These are phyloP conservation scores for Eleutherodactylus coqui DNA, from an alignment of 2,797 vertebrate species.

Conservation along the genomic window DNA sequence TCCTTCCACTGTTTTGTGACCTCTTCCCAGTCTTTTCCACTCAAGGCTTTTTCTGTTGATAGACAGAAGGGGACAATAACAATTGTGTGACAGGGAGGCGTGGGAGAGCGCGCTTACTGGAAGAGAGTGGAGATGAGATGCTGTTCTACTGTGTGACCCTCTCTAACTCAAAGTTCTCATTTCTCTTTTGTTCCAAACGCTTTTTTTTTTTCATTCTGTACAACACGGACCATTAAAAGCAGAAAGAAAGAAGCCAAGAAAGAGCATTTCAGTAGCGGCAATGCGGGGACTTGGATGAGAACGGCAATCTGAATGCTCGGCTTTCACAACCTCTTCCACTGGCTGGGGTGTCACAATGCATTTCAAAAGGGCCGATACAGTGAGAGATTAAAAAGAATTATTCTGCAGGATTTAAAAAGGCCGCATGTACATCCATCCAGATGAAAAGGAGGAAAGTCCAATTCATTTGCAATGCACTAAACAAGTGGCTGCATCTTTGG, in stretches of 20 bases:
- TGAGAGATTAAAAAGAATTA: constrained; percentile 44
- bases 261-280: constrained; percentile 29
- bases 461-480: constrained; percentile 19
- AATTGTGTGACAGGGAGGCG: constrained; percentile 49
- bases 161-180: constrained; percentile 42
- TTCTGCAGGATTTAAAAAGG: constrained; percentile 30
- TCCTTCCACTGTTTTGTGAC: constrained; percentile 49
- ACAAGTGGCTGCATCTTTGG: background rate
- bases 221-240: constrained; percentile 38
- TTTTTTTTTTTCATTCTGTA: constrained; percentile 42
- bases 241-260: constrained; percentile 37
- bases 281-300: constrained; percentile 37
- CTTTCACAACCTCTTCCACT: constrained; percentile 26
- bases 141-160: constrained; percentile 49
- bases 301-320: constrained; percentile 29
- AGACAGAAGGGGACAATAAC: constrained; percentile 59
- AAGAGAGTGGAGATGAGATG: constrained; percentile 44
- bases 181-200: constrained; percentile 45
- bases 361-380: constrained; percentile 53
- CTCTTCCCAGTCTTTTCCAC: constrained; percentile 56
- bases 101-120: constrained; percentile 55
- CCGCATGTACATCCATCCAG: constrained; percentile 6
- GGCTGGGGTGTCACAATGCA: constrained; percentile 33
- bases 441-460: constrained; percentile 19
- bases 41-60: constrained; percentile 61